A percentile compares a stretch with the other conserved stretches of the same genome.
phyloP scores from a whole-genome alignment of 2,113 vertebrate genomes.

The Columba janthina region DNA sequence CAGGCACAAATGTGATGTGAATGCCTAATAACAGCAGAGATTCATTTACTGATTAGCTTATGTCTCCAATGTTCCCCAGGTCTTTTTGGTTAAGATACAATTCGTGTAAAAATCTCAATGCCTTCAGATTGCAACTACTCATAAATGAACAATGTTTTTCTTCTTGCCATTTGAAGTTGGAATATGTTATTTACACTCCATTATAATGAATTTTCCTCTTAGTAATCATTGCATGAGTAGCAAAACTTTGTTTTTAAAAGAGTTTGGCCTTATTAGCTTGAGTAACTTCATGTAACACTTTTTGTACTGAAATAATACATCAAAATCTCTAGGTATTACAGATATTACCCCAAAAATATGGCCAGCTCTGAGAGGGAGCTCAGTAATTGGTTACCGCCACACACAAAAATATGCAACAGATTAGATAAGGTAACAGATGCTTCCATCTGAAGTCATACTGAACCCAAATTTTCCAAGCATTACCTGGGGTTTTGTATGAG shows the following conservation, averaged over 20 bases:
- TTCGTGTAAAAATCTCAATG: not conserved
- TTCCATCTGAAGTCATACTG: not conserved
- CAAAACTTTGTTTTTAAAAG: not conserved
- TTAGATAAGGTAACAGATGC: not conserved
- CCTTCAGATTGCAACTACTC: not conserved
- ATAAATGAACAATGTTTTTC: not conserved
- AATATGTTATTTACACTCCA: not conserved
- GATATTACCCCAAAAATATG: not conserved
- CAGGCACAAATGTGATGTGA: not conserved
- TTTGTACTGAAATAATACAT: not conserved
- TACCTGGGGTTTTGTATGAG: not conserved
- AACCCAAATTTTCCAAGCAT: not conserved
- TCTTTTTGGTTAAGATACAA: not conserved
- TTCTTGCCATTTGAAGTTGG: not conserved
- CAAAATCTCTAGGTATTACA: not conserved
- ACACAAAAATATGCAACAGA: not conserved
- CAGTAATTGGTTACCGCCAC: too few relatives aligned
- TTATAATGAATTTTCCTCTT: not conserved
- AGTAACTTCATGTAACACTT: not conserved
- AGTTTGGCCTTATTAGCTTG: not conserved
- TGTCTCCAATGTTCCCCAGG: not conserved
- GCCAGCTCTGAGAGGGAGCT: not conserved
- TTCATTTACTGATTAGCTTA: not conserved
- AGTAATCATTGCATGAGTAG: not conserved
- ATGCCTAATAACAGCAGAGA: not conserved